Base-by-base conservation (phyloP, 1,140 invertebrate genomes). In the Muscidifurax raptorellus region DNA sequence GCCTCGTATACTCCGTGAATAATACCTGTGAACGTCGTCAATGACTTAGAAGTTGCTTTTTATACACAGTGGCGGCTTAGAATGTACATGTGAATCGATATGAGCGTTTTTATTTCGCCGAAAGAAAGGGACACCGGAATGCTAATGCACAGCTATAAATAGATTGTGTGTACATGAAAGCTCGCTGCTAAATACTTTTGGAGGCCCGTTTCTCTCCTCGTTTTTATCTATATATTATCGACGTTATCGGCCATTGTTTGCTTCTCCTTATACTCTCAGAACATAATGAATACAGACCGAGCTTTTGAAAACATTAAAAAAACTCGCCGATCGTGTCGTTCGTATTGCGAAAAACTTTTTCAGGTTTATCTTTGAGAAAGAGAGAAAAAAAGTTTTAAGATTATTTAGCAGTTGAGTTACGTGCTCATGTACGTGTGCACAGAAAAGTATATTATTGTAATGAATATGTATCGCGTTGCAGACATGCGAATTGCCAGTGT, bases 61-160 rank as follows among this genome's bases (percentile, higher is more conserved):
- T 75, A 71, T 36, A 76, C 22, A 75, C 10, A 75, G 22, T 25
- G 13, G 77, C 25, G 66, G 52, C 18, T 59, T 2, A 36, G 52
- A 40, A 36, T 76, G 36, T 67, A 30, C 36, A 36, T 30, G 81
- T 67, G 36, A 76, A 76, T 76, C 25, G 52, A 82, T 76, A 47
- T 71, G 40, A 12, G 52, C 75, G 40, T 15, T 76, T 25, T 28
- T 67, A 47, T 75, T 81, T 71, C 40, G 67, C 18, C 40, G 40
- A 30, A 72, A 71, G 52, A 81, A 72, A 81, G 32, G 44, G 44
- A 47, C 22, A 59, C 18, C 40, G 27, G 27, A 81, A 72, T 52
- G 79, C 52, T 52, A 72, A 72, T 81, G 27, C 22, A 72, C 67
- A 72, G 22, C 27, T 59, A 7, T 59, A 59, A 6, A 59, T n/a